These are phyloP conservation scores for Muscicapa striata DNA, from an alignment of 2,797 vertebrate species.

Conservation along the genomic window DNA sequence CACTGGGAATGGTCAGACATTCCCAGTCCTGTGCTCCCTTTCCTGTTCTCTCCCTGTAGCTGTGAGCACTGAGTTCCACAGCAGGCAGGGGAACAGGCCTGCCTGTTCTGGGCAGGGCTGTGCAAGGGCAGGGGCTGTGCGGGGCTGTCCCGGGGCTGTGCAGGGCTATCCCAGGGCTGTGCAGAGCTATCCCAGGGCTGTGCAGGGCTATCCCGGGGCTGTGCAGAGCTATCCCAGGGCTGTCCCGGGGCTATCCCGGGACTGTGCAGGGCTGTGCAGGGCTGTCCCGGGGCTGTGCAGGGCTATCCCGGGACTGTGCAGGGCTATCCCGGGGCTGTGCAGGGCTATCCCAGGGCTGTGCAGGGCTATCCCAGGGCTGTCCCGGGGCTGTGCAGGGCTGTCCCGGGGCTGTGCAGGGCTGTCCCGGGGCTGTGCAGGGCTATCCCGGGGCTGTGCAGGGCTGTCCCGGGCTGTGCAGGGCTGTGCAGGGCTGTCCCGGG, in stretches of 20 bases:
- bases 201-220: too few relatives aligned
- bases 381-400: background rate
- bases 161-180: too few relatives aligned
- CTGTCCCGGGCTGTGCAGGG: too few relatives aligned
- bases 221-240: too few relatives aligned
- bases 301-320: background rate
- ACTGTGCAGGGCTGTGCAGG: background rate
- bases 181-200: too few relatives aligned
- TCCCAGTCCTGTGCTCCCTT: rapidly evolving
- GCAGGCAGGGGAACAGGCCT: background rate
- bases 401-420: too few relatives aligned
- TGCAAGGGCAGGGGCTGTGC: background rate
- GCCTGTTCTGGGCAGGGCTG: background rate
- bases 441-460: too few relatives aligned
- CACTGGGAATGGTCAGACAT: rapidly evolving
- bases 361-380: background rate
- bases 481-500: background rate
- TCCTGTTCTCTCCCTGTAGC: background rate
- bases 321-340: too few relatives aligned
- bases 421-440: too few relatives aligned
- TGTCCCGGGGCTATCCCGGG: background rate
- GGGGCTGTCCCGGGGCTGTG: too few relatives aligned
- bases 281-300: background rate
- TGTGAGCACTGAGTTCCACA: rapidly evolving
- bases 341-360: background rate